Conservation (phyloP, 2,113 vertebrate species). For the Phyllopteryx taeniolatus region DNA sequence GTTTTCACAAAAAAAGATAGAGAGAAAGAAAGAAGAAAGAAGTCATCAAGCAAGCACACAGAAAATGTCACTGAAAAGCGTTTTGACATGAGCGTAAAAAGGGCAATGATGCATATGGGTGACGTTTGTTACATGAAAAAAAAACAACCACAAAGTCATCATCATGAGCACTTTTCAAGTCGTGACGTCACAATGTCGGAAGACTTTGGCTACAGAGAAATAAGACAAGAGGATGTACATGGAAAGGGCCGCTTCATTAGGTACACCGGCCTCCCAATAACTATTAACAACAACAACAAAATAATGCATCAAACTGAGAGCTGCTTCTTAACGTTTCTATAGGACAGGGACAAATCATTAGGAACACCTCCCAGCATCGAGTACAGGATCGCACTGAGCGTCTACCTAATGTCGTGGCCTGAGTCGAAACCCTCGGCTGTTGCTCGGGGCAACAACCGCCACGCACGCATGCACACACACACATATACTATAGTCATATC, state of each 20-base stretch:
- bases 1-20: constrained; percentile 29
- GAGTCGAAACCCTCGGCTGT: constrained; percentile 45
- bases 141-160: neutral
- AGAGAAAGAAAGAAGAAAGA: constrained; percentile 36
- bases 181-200: constrained; percentile 57
- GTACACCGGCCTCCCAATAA: neutral
- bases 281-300: neutral
- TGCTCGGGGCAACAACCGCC: constrained; percentile 38
- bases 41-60: constrained; percentile 37
- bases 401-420: neutral
- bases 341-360: constrained; percentile 21
- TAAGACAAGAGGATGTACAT: constrained; percentile 39
- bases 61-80: neutral
- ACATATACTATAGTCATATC: neutral
- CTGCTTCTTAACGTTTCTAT: neutral
- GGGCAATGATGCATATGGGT: neutral
- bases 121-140: neutral
- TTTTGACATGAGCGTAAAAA: neutral
- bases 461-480: constrained; percentile 35
- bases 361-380: no score
- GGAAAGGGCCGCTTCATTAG: constrained; percentile 44
- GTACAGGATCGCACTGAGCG: neutral
- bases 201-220: constrained; percentile 62
- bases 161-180: neutral
- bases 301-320: neutral